Evolutionary conservation across 1,140 invertebrate species (phyloP).

Genomic region (Drosophila orena): DNA sequence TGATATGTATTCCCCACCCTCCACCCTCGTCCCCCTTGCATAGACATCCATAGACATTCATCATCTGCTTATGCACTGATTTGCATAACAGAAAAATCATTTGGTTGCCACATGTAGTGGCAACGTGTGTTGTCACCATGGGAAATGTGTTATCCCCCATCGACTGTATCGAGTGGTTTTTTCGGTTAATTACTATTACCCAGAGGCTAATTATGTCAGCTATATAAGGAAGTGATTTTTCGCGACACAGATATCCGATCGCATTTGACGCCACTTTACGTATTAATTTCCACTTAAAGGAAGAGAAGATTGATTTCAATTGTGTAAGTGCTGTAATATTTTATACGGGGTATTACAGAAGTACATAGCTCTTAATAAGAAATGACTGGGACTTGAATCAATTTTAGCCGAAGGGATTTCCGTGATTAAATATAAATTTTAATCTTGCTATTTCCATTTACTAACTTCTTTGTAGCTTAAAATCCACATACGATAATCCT

Average conservation of each 20-base stretch:
- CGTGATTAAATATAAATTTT: neutral
- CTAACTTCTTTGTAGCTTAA: neutral
- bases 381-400: too few species aligned
- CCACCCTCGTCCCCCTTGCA: conserved; percentile 1
- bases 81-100: conserved; percentile 61
- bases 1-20: neutral
- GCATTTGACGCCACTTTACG: conserved; percentile 1
- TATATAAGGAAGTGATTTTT: conserved; percentile 8
- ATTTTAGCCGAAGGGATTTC: too few species aligned
- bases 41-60: conserved; percentile 10
- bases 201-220: conserved; percentile 64
- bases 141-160: conserved; percentile 50
- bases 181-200: conserved; percentile 48
- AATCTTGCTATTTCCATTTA: neutral
- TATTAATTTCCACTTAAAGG: conserved; percentile 9
- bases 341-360: too few species aligned
- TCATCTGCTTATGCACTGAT: conserved; percentile 60
- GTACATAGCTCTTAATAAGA: too few species aligned
- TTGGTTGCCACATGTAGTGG: conserved; percentile 51
- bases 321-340: neutral
- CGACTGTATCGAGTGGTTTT: conserved; percentile 58
- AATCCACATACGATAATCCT: neutral
- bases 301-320: neutral
- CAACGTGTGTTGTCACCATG: conserved; percentile 62
- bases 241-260: conserved; percentile 3